Base-by-base conservation (phyloP, 2,888 invertebrate genomes). In the Machimus atricapillus region DNA sequence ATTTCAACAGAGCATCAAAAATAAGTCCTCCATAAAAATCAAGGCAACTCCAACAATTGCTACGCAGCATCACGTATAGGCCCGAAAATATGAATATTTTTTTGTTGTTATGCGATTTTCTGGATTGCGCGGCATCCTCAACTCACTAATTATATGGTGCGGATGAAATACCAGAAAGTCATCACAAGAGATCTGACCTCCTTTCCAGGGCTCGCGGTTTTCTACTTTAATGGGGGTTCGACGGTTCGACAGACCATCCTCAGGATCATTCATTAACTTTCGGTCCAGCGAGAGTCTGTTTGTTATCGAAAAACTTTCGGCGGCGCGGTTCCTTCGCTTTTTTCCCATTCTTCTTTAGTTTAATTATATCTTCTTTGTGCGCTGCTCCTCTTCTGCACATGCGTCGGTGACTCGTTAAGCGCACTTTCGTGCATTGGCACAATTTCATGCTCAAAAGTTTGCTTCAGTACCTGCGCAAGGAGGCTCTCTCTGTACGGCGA, bases 61-160 rank as follows among this genome's bases (percentile, higher is more conserved):
- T 83, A 83, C 40, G 83, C 83, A 83, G 40, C 23, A 83, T 83
- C 83, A 66, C 66, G 83, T 83, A 83, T 83, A 66, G 66, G 83
- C 66, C 83, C 40, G 7, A 73, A 58, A 40, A 73, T 73, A 83
- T 58, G 19, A 66, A 40, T 83, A 58, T 73, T 37, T 66, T 34
- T 83, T 83, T 82, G 82, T 83, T 83, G 83, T 83, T 83, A n/a
- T n/a, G 83, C 83, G 23, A 83, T 83, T 83, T 83, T 83, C 34
- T 83, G 52, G 46, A 82, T 74, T 79, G 66, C 76, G 87, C 87
- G 87, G 87, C 87, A 85, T 76, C 85, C 82, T 73, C 23, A 85
- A 78, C 56, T 78, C 85, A 85, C 85, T 87, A 87, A 87, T 87
- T 87, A 87, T 87, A 86, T 86, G 86, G 86, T 86, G 79, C 78